phyloP scores from a whole-genome alignment of 2,888 invertebrate genomes.

The Achlya flavicornis region DNA sequence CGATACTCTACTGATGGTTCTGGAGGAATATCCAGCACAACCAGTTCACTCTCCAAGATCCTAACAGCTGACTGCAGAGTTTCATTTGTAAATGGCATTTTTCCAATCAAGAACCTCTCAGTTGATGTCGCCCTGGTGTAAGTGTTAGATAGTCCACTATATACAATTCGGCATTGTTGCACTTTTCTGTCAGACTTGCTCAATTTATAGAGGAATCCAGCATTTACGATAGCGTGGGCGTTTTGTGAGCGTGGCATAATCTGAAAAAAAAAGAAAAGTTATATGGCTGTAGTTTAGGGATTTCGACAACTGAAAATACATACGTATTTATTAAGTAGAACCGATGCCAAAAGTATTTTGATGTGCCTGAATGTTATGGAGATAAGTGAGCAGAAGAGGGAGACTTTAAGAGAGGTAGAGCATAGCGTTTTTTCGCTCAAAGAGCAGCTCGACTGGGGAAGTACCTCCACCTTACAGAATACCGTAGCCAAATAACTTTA shows the following conservation, averaged over 20 bases:
- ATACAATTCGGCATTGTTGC: constrained; percentile 74
- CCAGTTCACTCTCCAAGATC: constrained; percentile 49
- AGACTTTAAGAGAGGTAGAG: too few species aligned
- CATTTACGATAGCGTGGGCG: constrained; percentile 90
- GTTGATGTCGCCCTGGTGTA: constrained; percentile 71
- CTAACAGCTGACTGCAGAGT: constrained; percentile 62
- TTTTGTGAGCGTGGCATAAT: constrained; percentile 89
- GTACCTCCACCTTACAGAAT: too few species aligned
- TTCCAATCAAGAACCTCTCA: constrained; percentile 72
- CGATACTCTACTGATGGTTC: constrained; percentile 84
- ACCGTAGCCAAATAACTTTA: too few species aligned
- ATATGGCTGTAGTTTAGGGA: too few species aligned
- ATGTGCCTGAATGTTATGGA: too few species aligned
- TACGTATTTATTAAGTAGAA: too few species aligned
- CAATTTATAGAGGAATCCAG: constrained; percentile 85
- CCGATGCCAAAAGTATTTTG: too few species aligned
- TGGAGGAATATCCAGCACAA: constrained; percentile 62
- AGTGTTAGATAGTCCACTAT: constrained; percentile 76
- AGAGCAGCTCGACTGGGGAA: too few species aligned
- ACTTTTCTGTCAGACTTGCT: constrained; percentile 47
- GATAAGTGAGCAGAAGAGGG: too few species aligned
- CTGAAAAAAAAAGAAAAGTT: constrained; percentile 62
- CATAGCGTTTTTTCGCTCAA: too few species aligned
- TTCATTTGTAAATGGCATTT: constrained; percentile 57
- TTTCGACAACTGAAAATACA: too few species aligned